phyloP scores from a whole-genome alignment of 2,888 invertebrate genomes.

The Ophioninae sp. region DNA sequence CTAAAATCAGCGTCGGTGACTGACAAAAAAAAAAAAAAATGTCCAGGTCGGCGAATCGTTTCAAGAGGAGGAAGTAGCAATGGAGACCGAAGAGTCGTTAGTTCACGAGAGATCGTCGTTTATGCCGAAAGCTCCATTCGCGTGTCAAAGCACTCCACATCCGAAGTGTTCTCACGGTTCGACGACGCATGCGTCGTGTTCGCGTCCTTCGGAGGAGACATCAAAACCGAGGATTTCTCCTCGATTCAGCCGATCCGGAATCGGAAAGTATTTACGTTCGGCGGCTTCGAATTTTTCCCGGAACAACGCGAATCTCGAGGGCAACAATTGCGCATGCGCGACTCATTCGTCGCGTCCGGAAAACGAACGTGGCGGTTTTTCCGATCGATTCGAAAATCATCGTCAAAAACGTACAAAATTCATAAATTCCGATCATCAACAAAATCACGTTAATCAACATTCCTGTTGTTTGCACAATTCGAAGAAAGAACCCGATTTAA shows the following conservation, averaged over 20 bases:
- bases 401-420: slow-evolving; percentile 32
- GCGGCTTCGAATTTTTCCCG: slow-evolving; percentile 36
- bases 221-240: slow-evolving; percentile 69
- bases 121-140: not conserved
- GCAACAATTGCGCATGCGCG: slow-evolving; percentile 12
- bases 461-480: slow-evolving; percentile 66
- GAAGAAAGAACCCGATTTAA: slow-evolving; percentile 64
- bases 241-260: slow-evolving; percentile 35
- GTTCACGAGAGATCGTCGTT: slow-evolving; percentile 21
- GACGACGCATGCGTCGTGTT: slow-evolving; percentile 67
- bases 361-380: slow-evolving; percentile 5
- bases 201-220: slow-evolving; percentile 17
- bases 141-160: slow-evolving; percentile 60
- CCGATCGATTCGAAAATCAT: slow-evolving; percentile 40
- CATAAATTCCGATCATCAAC: slow-evolving; percentile 45
- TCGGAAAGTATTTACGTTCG: slow-evolving; percentile 57
- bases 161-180: slow-evolving; percentile 59
- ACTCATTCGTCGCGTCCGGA: slow-evolving; percentile 44
- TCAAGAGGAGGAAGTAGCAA: slow-evolving; percentile 55
- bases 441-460: slow-evolving; percentile 58
- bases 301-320: not conserved
- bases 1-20: no score
- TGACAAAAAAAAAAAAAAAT: not conserved
- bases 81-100: slow-evolving; percentile 39
- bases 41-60: slow-evolving; percentile 38